These are phyloP conservation scores for Peromyscus nudipes DNA, from an alignment of 2,797 vertebrate genomes.

Conservation along the genomic window DNA sequence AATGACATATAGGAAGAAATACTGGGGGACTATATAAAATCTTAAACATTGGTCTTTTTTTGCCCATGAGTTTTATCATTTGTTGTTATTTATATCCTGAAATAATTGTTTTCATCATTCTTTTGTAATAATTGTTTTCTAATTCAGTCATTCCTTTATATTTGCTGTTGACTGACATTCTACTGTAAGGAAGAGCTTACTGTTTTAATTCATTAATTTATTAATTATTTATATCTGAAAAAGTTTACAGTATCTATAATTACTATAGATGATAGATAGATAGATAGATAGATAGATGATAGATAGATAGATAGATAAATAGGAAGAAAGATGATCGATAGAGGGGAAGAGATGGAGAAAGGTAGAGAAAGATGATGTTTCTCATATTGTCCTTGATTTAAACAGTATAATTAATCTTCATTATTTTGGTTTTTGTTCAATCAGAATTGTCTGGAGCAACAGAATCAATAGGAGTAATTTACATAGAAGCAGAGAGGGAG, in stretches of 20 bases:
- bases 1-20: neutral
- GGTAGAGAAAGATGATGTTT: no score
- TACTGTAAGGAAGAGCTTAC: constrained; percentile 16
- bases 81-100: constrained; percentile 7
- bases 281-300: no score
- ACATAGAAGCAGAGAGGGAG: no score
- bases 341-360: neutral
- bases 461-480: no score
- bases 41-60: neutral
- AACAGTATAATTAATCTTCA: no score
- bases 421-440: no score
- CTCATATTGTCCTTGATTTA: no score
- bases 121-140: neutral
- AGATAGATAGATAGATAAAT: no score
- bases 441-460: no score
- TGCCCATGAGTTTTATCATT: neutral
- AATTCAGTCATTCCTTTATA: constrained; percentile 11
- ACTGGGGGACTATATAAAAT: neutral
- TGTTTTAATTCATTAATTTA: constrained; percentile 11
- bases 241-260: neutral
- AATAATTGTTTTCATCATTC: constrained; percentile 9
- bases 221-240: neutral
- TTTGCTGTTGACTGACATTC: neutral
- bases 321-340: neutral
- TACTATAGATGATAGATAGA: neutral